Base-by-base conservation (phyloP, 2,888 invertebrate genomes). In the Apeira syringaria region DNA sequence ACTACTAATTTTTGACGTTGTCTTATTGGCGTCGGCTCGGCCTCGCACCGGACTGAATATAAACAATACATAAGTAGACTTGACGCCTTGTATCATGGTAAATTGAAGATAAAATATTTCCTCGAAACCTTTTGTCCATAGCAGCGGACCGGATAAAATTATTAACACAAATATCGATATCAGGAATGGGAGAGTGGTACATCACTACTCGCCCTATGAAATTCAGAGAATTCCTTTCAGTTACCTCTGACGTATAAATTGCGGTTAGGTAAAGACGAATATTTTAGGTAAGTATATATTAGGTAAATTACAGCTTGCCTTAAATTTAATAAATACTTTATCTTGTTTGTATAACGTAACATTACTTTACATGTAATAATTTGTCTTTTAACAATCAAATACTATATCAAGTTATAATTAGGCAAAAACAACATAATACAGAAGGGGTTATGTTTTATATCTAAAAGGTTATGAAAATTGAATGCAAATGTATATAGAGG, bases 211-310 rank as follows among this genome's bases (percentile, higher is more conserved):
- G 9, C 25, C 29, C 20, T 20, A 33, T 32, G 49, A 40, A 50
- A 56, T 57, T 59, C 44, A 27, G 45, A 47, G 46, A 46, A 56
- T 56, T 41, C 51, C 50, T 43, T 51, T 45, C 39, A 37, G 44
- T 44, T 46, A 48, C 43, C 15, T 15, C 15, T 47, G 43, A 43
- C 36, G 43, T 47, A 46, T 48, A 53, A 51, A 51, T 49, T 53
- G 38, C 28, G 47, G 49, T 46, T 29, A 46, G 45, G 49, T 46
- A 41, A 45, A 47, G 47, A 49, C 33, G 41, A 40, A 47, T 24
- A 40, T 39, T 40, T 39, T 27, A 30, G 43, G 22, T 35, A 40
- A 39, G 27, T 29, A n/a, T n/a, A n/a, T n/a, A n/a, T n/a, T n/a
- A 46, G 45, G 39, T 39, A 46, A 46, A 46, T 26, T 29, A 27